Base-by-base conservation (phyloP, 2,888 invertebrate species). In the Miltochrista miniata region DNA sequence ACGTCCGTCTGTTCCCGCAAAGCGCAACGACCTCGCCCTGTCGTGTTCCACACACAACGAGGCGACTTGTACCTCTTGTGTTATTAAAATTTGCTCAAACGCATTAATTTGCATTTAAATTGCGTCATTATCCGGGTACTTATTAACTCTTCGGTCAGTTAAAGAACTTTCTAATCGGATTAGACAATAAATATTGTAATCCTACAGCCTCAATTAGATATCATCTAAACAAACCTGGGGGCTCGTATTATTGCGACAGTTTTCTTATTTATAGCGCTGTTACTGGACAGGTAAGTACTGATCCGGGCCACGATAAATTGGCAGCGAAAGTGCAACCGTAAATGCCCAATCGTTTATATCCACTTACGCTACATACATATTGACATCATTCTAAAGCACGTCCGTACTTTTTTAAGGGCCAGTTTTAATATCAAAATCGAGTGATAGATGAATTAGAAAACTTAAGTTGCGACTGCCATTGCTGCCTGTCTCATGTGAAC, bases 1-100 rank as follows among this genome's bases (percentile, higher is more conserved):
- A 46, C 50, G 53, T 48, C 56, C 43, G 50, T 59, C 18, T 4
- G 18, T 24, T 48, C 29, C 48, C 46, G 45, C 45, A 40, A 18
- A 54, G 64, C 46, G 43, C 61, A 54, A 48, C 49, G 56, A 61
- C 52, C 56, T 40, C 49, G 29, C 31, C 5, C 14, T 2, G 12
- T 29, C 29, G 37, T 13, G 33, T 11, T 49, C 35, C 44, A 38
- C 15, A 34, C 34, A 12, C 13, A 38, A 14, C 39, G 10, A 15
- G 11, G 38, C 29, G 44, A 30, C n/a, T 29, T 1, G 33, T 45
- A 44, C 49, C 49, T 44, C 14, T 11, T 29, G 49, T 8, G 11
- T 30, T 30, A 24, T 44, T 33, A 42, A 18, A 8, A 15, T 46
- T 43, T 11, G 45, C n/a, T 40, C 36, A 8, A 24, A 40, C 31